Percentiles rank a stretch among this genome's conserved stretches.
These are phyloP conservation scores for Spheniscus humboldti DNA, from an alignment of 2,797 vertebrate species.

Conservation along the genomic window DNA sequence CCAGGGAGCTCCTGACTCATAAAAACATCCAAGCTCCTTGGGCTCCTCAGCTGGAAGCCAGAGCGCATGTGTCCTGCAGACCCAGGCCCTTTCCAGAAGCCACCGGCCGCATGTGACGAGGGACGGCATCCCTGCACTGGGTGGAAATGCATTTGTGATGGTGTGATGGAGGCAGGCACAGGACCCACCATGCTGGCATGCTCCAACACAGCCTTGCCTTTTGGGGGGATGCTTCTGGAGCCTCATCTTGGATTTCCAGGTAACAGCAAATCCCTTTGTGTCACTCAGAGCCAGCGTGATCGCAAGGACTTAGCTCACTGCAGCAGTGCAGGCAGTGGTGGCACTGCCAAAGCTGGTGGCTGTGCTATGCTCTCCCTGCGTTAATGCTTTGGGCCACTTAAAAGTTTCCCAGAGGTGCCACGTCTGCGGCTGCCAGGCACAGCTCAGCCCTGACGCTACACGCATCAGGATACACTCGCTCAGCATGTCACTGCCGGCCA, in stretches of 20 bases:
- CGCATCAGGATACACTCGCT: rapidly evolving
- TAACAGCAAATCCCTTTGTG: background rate
- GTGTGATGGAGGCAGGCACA: background rate
- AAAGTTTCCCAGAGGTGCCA: background rate
- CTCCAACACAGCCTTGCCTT: background rate
- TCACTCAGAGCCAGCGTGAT: background rate
- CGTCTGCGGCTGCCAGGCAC: rapidly evolving
- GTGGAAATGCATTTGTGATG: background rate
- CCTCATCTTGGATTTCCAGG: background rate
- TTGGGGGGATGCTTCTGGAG: rapidly evolving
- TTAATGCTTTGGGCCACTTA: background rate
- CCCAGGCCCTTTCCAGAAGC: background rate
- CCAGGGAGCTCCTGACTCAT: background rate
- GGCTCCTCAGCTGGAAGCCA: background rate
- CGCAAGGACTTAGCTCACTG: background rate
- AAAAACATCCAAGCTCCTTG: background rate
- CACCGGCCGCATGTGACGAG: rapidly evolving
- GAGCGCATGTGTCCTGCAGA: rapidly evolving
- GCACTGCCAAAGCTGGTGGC: background rate
- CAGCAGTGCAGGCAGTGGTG: background rate
- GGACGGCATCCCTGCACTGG: rapidly evolving
- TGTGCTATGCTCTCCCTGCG: rapidly evolving
- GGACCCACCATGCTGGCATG: rapidly evolving
- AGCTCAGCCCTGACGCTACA: background rate
- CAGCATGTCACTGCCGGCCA: rapidly evolving